phyloP scores from a whole-genome alignment of 2,888 invertebrate genomes.

The Stenurella melanura region DNA sequence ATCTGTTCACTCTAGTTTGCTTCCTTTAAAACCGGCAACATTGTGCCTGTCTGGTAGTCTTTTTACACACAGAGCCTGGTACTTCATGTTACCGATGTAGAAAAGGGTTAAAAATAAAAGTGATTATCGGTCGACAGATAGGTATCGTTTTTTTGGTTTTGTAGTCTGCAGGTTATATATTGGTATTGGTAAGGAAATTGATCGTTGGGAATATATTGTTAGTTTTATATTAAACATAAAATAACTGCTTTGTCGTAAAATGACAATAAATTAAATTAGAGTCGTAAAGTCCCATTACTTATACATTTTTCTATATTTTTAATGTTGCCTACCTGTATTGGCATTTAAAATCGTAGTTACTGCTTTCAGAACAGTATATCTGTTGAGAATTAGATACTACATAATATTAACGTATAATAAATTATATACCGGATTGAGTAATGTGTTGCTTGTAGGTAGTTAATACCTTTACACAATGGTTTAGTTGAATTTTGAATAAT shows the following conservation, averaged over 20 bases:
- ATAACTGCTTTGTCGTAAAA: conserved; percentile 20
- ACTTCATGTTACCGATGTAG: conserved; percentile 29
- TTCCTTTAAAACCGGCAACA: conserved; percentile 54
- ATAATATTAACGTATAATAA: neutral
- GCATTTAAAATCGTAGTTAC: neutral
- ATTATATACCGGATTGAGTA: neutral
- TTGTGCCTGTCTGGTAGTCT: conserved; percentile 37
- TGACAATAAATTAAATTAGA: neutral
- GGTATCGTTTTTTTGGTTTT: conserved; percentile 11
- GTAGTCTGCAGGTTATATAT: conserved; percentile 5
- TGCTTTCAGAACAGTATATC: neutral
- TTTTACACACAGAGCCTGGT: conserved; percentile 33
- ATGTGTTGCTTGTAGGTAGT: neutral
- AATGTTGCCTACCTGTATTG: conserved; percentile 10
- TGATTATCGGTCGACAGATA: conserved; percentile 7
- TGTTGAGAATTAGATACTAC: conserved; percentile 1
- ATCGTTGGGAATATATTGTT: neutral
- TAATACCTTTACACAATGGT: neutral
- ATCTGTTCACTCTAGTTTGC: conserved; percentile 58
- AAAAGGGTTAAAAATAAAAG: conserved; percentile 30
- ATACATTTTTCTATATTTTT: neutral
- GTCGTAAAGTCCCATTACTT: neutral
- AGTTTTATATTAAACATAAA: conserved; percentile 16
- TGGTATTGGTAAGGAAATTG: neutral
- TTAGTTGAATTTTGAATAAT: neutral